Percentiles rank a stretch among this genome's conserved stretches.
Evolutionary conservation across 2,888 invertebrate genomes (phyloP).

Genomic region (Eupithecia abbreviata): DNA sequence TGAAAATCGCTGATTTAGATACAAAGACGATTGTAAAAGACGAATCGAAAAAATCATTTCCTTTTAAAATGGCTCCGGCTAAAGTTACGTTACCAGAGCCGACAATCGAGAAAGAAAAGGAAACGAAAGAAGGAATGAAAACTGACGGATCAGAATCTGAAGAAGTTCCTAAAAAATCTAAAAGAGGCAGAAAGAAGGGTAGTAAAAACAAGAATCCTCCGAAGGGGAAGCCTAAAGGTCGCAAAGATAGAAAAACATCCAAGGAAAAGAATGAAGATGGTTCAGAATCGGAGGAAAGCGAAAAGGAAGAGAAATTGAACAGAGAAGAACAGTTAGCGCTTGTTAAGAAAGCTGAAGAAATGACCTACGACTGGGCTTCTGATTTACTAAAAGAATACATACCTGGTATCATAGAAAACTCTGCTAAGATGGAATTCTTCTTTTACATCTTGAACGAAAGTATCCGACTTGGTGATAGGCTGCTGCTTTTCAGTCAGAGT

Average conservation of each 20-base stretch:
- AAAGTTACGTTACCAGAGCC: constrained; percentile 51
- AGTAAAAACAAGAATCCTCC: constrained; percentile 68
- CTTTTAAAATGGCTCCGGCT: constrained; percentile 47
- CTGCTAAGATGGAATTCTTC: constrained; percentile 97
- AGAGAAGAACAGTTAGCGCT: constrained; percentile 83
- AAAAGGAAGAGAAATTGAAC: constrained; percentile 84
- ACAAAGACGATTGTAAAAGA: constrained; percentile 77
- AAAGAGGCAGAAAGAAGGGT: constrained; percentile 64
- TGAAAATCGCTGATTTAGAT: constrained; percentile 80
- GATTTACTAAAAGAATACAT: constrained; percentile 93
- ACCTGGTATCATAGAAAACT: constrained; percentile 95
- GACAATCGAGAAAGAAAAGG: constrained; percentile 53
- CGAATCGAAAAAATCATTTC: constrained; percentile 60
- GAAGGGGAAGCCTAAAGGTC: constrained; percentile 72
- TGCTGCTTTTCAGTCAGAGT: constrained; percentile 98
- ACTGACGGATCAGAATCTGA: constrained; percentile 69
- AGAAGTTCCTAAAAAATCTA: constrained; percentile 64
- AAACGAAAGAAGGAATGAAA: constrained; percentile 55
- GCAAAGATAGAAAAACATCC: constrained; percentile 76
- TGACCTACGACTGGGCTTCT: constrained; percentile 95
- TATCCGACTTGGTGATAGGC: constrained; percentile 93
- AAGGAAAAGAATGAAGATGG: constrained; percentile 81
- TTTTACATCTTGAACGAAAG: constrained; percentile 96
- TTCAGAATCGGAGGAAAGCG: constrained; percentile 80
- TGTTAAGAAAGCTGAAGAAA: constrained; percentile 89